Evolutionary conservation across 2,888 invertebrate species (phyloP), one percentile per base, ranked within the genome.

Genomic region (Apotomis capreana): DNA sequence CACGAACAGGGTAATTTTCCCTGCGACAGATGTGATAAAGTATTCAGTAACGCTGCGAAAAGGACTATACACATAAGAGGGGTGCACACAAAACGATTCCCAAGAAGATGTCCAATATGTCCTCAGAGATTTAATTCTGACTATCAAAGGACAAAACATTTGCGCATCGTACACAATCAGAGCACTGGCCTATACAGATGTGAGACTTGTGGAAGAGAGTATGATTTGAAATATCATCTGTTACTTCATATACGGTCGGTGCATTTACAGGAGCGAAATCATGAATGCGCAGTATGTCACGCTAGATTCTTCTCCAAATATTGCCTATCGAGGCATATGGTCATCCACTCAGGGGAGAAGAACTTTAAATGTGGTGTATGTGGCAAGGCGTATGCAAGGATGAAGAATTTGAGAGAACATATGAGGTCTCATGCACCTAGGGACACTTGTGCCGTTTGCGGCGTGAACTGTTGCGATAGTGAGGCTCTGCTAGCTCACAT

Each of bases 291-390:
- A 0, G 74, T 89, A 1, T 92, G 92, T 67, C 83, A 84, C 69
- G 83, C 87, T 0, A 81, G 88, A 68, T 92, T 91, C 74, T 90
- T 90, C 74, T 86, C 88, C 0, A 91, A 89, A 70, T 85, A 87
- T 62, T 83, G 89, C 65, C 82, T 94, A 0, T 88, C 90, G 0
- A 87, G 92, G 12, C 94, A 94, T 57, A 93, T 94, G 92, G 78
- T 91, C 4, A 89, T 89, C 12, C 94, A 94, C 69, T 92, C 92
- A 0, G 94, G 93, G 0, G 93, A 93, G 57, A 91, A 91, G 65
- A 93, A 88, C 73, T 94, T 89, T 57, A 90, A 90, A 68, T 94
- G 94, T 76, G 85, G 83, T 0, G 70, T 91, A 0, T 94, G 94
- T 71, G 88, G 90, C 0, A 94, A 93, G 73, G 85, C 89, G 1